Evolutionary conservation across 2,797 vertebrate species (phyloP).

Genomic region (Acanthurus tractus): DNA sequence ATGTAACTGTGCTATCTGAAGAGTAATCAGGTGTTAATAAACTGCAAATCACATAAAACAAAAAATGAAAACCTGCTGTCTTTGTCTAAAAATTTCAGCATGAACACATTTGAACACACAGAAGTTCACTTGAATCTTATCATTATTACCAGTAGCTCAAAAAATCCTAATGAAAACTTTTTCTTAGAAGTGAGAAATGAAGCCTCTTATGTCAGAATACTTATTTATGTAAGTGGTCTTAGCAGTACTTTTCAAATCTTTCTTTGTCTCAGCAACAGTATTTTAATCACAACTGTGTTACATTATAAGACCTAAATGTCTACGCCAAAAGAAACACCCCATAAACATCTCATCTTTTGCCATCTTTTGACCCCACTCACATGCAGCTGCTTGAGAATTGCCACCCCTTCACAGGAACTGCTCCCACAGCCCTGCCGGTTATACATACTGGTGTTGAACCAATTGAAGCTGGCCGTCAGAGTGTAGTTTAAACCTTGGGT

Average conservation of each 20-base stretch:
- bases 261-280: too few relatives aligned
- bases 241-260: background rate
- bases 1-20: slow-evolving; percentile 4
- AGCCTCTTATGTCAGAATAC: background rate
- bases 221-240: background rate
- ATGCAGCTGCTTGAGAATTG: slow-evolving; percentile 89
- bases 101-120: background rate
- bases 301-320: background rate
- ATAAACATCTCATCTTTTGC: background rate
- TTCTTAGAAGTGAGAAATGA: background rate
- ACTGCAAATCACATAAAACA: background rate
- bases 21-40: slow-evolving; percentile 8
- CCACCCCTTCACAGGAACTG: slow-evolving; percentile 93
- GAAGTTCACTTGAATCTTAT: background rate
- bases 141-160: background rate
- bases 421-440: slow-evolving; percentile 89
- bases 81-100: background rate
- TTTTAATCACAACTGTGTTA: too few relatives aligned
- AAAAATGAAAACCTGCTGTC: slow-evolving; percentile 4
- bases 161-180: background rate
- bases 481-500: slow-evolving; percentile 83
- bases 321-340: background rate
- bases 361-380: slow-evolving; percentile 83
- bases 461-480: slow-evolving; percentile 82
- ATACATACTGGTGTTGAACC: slow-evolving; percentile 85